These are phyloP conservation scores for Tychaedon coryphoeus DNA, from an alignment of 2,113 vertebrate genomes.

Conservation along the genomic window DNA sequence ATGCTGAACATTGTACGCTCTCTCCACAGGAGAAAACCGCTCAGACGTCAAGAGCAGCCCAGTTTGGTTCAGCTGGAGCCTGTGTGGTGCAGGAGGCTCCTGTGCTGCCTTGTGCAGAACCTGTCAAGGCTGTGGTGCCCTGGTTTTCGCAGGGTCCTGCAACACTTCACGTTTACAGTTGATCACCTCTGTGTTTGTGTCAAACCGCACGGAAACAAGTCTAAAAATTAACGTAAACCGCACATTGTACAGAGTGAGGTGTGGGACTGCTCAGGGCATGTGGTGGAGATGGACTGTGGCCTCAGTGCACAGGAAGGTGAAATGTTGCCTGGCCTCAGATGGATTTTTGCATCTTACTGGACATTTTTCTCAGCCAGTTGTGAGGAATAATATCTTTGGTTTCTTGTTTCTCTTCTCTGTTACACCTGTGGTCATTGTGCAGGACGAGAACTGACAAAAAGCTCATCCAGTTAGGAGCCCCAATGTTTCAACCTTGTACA, in stretches of 20 bases:
- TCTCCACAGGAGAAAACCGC: background rate
- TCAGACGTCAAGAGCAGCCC: background rate
- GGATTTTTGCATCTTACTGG: background rate
- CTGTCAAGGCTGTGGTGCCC: background rate
- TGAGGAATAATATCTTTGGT: background rate
- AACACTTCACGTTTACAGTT: conserved; percentile 46
- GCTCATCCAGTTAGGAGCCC: accelerated
- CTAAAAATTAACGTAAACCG: background rate
- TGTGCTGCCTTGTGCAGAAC: accelerated
- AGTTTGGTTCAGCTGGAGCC: background rate
- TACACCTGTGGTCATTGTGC: background rate
- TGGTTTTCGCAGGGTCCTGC: background rate
- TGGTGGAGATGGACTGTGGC: accelerated
- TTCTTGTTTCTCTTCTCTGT: background rate
- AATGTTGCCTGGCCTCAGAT: background rate
- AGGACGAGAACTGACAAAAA: background rate
- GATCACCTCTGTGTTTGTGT: conserved; percentile 17
- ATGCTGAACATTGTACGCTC: accelerated
- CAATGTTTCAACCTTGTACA: background rate
- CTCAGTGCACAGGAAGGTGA: background rate
- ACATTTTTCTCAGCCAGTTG: background rate
- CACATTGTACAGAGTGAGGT: background rate
- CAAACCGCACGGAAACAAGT: conserved; percentile 55
- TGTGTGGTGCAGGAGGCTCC: background rate
- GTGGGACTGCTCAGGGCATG: accelerated